Evolutionary conservation across 2,888 invertebrate species (phyloP).

Genomic region (Plebejus argus): DNA sequence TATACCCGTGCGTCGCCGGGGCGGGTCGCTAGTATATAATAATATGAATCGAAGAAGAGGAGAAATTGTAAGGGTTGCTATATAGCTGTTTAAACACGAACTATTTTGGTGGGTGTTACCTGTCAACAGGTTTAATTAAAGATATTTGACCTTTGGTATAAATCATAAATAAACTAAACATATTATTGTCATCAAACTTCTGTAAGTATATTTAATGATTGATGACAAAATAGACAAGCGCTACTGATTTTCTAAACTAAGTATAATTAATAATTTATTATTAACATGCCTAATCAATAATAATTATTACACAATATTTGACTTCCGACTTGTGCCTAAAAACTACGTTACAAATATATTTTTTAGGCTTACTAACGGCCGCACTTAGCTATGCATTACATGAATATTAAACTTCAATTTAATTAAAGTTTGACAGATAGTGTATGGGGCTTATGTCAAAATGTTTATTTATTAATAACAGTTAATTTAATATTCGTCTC

Average conservation of each 20-base stretch:
- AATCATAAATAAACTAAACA: background rate
- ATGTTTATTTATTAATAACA: too few relatives aligned
- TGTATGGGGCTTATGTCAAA: too few relatives aligned
- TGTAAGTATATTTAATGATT: background rate
- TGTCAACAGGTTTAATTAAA: slow-evolving; percentile 1
- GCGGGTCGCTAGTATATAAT: too few relatives aligned
- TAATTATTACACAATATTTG: background rate
- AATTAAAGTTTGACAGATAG: background rate
- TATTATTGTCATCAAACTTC: background rate
- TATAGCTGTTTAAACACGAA: background rate
- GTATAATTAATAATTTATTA: background rate
- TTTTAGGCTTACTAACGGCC: too few relatives aligned
- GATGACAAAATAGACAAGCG: background rate
- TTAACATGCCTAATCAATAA: background rate
- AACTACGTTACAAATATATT: background rate
- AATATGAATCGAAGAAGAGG: too few relatives aligned
- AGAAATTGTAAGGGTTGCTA: too few relatives aligned
- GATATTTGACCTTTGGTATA: background rate
- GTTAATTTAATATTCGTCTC: too few relatives aligned
- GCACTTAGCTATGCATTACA: too few relatives aligned
- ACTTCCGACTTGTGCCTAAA: background rate
- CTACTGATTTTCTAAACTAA: background rate
- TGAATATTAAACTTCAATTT: background rate
- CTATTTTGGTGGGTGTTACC: background rate
- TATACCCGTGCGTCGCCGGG: too few relatives aligned